A percentile compares a stretch with the other conserved stretches of the same genome.
These are phyloP conservation scores for Probosciger aterrimus DNA, from an alignment of 2,113 vertebrate species.

Conservation along the genomic window DNA sequence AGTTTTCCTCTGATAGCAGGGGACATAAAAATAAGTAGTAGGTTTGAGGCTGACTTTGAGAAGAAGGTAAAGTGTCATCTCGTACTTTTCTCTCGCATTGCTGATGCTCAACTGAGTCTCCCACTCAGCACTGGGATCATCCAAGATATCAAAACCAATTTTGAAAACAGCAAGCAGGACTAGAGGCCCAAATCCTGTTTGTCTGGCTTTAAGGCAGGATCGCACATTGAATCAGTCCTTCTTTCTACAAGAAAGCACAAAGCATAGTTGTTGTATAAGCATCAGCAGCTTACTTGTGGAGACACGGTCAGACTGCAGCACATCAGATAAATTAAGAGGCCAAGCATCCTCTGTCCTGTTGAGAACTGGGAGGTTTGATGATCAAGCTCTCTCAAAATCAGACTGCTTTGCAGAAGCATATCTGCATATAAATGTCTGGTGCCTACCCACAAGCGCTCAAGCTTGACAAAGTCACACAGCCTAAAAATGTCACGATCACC, in stretches of 20 bases:
- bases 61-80: background rate
- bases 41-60: background rate
- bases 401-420: background rate
- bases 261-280: background rate
- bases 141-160: background rate
- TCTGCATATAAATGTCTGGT: background rate
- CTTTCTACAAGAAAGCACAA: background rate
- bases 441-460: background rate
- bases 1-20: background rate
- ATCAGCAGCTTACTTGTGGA: background rate
- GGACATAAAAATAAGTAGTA: background rate
- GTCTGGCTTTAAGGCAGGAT: background rate
- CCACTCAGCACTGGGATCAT: background rate
- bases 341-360: background rate
- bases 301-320: background rate
- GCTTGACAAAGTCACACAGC: background rate
- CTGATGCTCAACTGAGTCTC: background rate
- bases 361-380: background rate
- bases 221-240: background rate
- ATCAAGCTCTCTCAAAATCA: background rate
- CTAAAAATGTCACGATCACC: constrained; percentile 13
- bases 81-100: background rate
- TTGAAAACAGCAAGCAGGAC: background rate
- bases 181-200: background rate
- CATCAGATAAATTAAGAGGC: background rate